phyloP scores from a whole-genome alignment of 2,113 vertebrate genomes.

The Trematomus loennbergii region DNA sequence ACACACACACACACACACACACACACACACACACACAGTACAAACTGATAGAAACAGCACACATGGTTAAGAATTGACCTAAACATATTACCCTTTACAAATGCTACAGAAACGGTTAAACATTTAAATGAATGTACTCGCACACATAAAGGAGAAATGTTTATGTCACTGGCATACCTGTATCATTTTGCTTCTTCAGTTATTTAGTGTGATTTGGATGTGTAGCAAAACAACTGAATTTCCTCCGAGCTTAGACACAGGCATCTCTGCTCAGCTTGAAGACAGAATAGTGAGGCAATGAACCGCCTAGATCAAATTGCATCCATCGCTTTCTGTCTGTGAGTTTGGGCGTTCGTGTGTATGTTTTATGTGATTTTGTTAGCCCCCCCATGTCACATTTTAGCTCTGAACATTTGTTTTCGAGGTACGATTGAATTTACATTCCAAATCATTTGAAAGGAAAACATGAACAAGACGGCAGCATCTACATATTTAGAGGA shows the following conservation, averaged over 20 bases:
- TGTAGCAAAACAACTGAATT: conserved; percentile 45
- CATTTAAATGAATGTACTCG: background rate
- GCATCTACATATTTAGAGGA: background rate
- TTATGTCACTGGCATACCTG: conserved; percentile 40
- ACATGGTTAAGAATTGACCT: conserved; percentile 2
- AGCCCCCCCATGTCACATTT: conserved; percentile 7
- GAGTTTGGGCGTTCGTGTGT: background rate
- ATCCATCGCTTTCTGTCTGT: background rate
- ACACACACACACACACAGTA: too few species aligned
- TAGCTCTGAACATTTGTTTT: conserved; percentile 1
- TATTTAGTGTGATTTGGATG: conserved; percentile 34
- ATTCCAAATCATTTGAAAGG: conserved; percentile 8
- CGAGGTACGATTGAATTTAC: background rate
- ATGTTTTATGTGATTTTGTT: conserved; percentile 3
- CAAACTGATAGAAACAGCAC: background rate
- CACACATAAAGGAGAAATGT: conserved; percentile 13
- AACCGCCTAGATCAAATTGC: conserved; percentile 22
- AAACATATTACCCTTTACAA: background rate
- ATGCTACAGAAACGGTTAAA: background rate
- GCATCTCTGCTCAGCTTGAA: conserved; percentile 48
- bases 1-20: too few species aligned
- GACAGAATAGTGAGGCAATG: conserved; percentile 35
- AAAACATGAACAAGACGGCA: background rate
- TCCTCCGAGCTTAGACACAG: conserved; percentile 35
- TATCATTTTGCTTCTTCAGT: conserved; percentile 49